Evolutionary conservation across 2,888 invertebrate species (phyloP).

Genomic region (Heliconius charithonia): DNA sequence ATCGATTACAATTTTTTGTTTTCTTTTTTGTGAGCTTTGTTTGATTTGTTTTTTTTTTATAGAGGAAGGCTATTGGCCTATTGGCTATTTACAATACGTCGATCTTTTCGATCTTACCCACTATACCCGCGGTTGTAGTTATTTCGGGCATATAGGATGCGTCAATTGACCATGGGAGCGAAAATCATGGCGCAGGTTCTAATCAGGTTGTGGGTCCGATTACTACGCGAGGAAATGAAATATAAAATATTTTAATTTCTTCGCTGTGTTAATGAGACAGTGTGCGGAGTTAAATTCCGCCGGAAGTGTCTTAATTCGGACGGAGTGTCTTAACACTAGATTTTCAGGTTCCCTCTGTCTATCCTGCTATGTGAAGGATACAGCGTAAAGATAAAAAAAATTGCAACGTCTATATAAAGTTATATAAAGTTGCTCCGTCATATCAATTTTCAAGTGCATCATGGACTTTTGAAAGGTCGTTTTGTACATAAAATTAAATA

Average conservation of each 20-base stretch:
- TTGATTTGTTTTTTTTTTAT: too few species aligned
- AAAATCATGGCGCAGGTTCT: too few species aligned
- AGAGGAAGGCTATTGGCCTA: too few species aligned
- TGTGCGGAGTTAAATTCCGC: neutral
- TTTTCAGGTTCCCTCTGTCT: neutral
- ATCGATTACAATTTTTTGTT: too few species aligned
- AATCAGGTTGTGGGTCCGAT: neutral
- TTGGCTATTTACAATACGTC: too few species aligned
- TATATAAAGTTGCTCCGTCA: too few species aligned
- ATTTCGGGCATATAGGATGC: too few species aligned
- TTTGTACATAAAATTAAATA: neutral
- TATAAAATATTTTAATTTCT: neutral
- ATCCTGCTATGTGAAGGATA: neutral
- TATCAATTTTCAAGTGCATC: neutral
- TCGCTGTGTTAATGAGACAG: neutral
- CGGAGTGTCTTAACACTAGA: neutral
- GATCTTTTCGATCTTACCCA: too few species aligned
- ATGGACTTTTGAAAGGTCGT: neutral
- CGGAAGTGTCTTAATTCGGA: neutral
- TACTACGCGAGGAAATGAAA: neutral
- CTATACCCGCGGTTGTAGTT: too few species aligned
- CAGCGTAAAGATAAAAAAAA: neutral
- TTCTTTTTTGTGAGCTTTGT: too few species aligned
- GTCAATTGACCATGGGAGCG: too few species aligned
- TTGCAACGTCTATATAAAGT: too few species aligned